Evolutionary conservation across 2,113 vertebrate species (phyloP).

Genomic region (Brachypodius melanocephalos): DNA sequence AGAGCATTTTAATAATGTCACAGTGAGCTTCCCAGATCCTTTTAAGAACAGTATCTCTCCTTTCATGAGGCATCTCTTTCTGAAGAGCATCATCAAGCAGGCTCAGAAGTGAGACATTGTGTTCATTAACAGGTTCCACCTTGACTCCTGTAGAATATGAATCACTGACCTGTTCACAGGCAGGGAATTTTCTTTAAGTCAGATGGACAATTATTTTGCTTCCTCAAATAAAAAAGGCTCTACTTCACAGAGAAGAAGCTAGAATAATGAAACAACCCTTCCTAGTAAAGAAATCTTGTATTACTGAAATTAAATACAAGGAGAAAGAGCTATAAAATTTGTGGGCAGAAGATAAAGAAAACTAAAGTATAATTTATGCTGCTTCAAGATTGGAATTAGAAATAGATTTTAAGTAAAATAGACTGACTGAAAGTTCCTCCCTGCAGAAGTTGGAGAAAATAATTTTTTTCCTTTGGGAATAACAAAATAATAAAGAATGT

Average conservation of each 20-base stretch:
- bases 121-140: constrained; percentile 33
- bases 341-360: background rate
- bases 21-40: constrained; percentile 2
- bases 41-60: background rate
- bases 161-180: constrained; percentile 16
- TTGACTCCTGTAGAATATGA: background rate
- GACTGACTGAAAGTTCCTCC: background rate
- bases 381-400: background rate
- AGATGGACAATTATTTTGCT: constrained; percentile 30
- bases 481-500: background rate
- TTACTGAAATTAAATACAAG: background rate
- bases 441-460: background rate
- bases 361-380: background rate
- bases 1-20: constrained; percentile 40
- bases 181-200: constrained; percentile 20
- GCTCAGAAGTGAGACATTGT: background rate
- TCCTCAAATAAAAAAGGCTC: constrained; percentile 22
- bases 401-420: background rate
- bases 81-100: background rate
- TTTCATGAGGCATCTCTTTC: background rate
- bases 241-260: background rate
- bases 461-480: background rate
- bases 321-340: background rate
- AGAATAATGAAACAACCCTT: background rate
- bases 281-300: background rate